A percentile compares a stretch with the other conserved stretches of the same genome.
These are phyloP conservation scores for Anarhynchus alexandrinus DNA, from an alignment of 2,113 vertebrate genomes.

Conservation along the genomic window DNA sequence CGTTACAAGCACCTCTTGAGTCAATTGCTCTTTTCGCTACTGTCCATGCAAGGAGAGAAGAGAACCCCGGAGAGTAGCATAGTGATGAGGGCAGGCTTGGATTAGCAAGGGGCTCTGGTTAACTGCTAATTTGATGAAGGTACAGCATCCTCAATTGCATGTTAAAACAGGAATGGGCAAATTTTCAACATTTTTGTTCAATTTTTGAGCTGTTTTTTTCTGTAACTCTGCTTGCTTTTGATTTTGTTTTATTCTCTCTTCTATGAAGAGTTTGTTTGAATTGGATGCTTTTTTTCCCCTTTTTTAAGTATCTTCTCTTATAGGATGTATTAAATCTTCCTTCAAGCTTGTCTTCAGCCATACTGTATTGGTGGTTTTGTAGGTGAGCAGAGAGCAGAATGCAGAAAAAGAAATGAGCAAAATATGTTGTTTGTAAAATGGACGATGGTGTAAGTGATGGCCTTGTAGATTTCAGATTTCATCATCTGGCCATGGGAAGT, in stretches of 20 bases:
- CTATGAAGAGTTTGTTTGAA: not conserved
- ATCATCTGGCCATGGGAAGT: not conserved
- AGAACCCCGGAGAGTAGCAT: not conserved
- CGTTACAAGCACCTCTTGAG: not conserved
- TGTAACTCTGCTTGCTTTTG: not conserved
- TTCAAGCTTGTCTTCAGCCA: not conserved
- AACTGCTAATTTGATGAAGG: not conserved
- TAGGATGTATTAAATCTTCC: not conserved
- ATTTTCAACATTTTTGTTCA: not conserved
- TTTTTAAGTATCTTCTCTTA: not conserved
- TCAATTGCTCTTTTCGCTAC: not conserved
- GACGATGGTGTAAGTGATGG: not conserved
- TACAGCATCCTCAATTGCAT: not conserved
- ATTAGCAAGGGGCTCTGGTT: not conserved
- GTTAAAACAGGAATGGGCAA: not conserved
- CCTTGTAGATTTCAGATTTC: not conserved
- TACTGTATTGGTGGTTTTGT: not conserved
- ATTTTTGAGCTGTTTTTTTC: not conserved
- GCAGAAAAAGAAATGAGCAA: not conserved
- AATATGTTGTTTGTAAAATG: not conserved
- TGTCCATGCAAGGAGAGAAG: not conserved
- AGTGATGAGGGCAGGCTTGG: not conserved
- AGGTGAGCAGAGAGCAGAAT: not conserved
- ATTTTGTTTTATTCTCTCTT: not conserved
- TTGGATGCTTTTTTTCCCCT: not conserved